Evolutionary conservation across 30 jellyfish, hydroid and myxozoan species (phyloP).

Genomic region (Hydractinia symbiolongicarpus): DNA sequence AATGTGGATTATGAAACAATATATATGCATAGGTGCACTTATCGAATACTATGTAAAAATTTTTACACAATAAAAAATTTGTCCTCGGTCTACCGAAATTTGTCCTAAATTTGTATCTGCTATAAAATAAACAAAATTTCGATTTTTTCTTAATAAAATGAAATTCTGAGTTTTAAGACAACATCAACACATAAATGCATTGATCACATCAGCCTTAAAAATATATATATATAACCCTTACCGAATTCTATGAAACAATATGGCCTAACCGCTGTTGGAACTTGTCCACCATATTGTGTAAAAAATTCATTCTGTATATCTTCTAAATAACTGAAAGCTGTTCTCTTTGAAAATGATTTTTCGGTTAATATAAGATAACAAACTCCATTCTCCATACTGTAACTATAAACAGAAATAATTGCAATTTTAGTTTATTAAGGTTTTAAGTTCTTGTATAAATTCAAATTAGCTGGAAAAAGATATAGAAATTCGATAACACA

Average conservation of each 20-base stretch:
- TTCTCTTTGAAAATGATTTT: constrained; percentile 65
- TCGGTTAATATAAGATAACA: constrained; percentile 84
- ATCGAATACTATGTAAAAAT: no score
- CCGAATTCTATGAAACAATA: constrained; percentile 96
- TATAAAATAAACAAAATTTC: no score
- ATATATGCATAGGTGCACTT: neutral
- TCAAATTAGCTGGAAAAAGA: no score
- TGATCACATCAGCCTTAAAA: neutral
- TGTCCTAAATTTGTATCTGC: no score
- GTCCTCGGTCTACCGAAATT: no score
- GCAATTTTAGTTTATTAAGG: neutral
- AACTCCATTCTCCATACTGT: constrained; percentile 66
- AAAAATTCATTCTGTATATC: constrained; percentile 84
- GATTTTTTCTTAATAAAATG: no score
- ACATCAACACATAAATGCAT: neutral
- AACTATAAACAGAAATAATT: neutral
- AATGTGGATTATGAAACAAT: neutral
- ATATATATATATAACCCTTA: constrained; percentile 9
- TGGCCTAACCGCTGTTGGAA: constrained; percentile 95
- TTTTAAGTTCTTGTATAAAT: neutral
- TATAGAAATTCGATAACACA: no score
- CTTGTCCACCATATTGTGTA: constrained; percentile 78
- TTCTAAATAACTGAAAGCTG: constrained; percentile 83
- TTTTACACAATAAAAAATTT: no score
- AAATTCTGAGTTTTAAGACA: no score